Percentiles rank a stretch among this genome's conserved stretches.
These are phyloP conservation scores for Archilochus colubris DNA, from an alignment of 2,113 vertebrate genomes.

Conservation along the genomic window DNA sequence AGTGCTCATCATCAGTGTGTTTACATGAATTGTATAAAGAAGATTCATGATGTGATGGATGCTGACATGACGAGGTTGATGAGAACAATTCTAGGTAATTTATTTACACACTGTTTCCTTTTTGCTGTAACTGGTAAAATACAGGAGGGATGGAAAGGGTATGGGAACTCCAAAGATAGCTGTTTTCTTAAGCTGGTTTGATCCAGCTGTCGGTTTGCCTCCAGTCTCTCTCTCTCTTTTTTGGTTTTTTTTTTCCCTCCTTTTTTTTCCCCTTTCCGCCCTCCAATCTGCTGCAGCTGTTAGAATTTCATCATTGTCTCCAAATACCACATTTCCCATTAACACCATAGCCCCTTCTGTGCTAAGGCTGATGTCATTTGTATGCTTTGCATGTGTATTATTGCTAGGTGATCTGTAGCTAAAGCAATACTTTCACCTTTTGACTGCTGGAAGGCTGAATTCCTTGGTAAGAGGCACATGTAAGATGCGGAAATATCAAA, in stretches of 20 bases:
- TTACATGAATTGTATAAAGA: background rate
- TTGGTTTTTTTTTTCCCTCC: no score
- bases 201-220: constrained; percentile 50
- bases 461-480: background rate
- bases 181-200: background rate
- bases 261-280: background rate
- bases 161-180: constrained; percentile 12
- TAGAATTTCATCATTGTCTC: constrained; percentile 62
- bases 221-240: background rate
- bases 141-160: background rate
- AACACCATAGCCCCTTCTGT: background rate
- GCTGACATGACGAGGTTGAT: background rate
- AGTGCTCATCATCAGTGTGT: background rate
- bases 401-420: background rate
- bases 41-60: background rate
- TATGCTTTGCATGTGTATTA: background rate
- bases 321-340: constrained; percentile 27
- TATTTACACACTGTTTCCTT: background rate
- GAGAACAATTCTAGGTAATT: background rate
- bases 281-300: constrained; percentile 66
- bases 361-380: background rate
- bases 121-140: background rate
- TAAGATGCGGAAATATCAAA: background rate
- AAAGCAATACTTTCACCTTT: background rate
- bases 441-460: background rate